Conservation (phyloP, 2,113 vertebrate species). For the Pituophis catenifer region DNA sequence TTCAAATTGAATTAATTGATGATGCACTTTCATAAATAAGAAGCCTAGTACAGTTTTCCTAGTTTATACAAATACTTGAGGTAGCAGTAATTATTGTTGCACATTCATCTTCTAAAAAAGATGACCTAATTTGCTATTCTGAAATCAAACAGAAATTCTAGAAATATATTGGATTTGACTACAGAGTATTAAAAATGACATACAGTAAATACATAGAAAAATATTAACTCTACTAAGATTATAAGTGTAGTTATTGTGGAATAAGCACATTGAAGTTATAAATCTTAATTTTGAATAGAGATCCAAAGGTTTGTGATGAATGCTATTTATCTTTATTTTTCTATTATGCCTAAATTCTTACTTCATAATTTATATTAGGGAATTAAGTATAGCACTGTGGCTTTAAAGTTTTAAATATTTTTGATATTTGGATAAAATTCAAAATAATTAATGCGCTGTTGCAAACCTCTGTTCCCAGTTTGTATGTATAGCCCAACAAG, state of each 20-base stretch:
- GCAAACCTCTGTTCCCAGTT: slow-evolving; percentile 77
- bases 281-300: not conserved
- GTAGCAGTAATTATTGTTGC: slow-evolving; percentile 22
- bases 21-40: slow-evolving; percentile 9
- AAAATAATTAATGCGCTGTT: not conserved
- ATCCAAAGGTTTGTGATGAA: not conserved
- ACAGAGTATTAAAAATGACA: not conserved
- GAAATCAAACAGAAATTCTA: not conserved
- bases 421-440: not conserved
- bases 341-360: not conserved
- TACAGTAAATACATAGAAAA: not conserved
- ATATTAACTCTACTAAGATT: not conserved
- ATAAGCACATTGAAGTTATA: not conserved
- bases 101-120: not conserved
- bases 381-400: not conserved
- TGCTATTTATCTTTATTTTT: not conserved
- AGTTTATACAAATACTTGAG: slow-evolving; percentile 21
- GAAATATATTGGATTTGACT: not conserved
- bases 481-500: slow-evolving; percentile 98
- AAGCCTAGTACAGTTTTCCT: not conserved
- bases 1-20: slow-evolving; percentile 24
- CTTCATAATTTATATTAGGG: not conserved
- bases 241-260: not conserved
- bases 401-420: not conserved
- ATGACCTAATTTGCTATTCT: not conserved